Conservation (phyloP, 1,140 invertebrate species). For the Plodia interpunctella region DNA sequence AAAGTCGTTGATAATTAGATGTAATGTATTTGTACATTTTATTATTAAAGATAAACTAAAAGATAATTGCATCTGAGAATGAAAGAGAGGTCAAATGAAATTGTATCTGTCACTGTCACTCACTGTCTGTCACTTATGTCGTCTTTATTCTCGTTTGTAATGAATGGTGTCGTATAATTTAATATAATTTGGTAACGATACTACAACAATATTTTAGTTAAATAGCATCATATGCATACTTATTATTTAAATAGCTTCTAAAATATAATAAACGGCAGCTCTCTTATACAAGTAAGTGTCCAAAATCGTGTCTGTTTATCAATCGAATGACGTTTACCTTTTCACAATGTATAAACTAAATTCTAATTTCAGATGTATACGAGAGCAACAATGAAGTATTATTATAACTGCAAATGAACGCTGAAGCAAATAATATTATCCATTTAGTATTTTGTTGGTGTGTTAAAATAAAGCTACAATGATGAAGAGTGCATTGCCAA, state of each 20-base stretch:
- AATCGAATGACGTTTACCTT: constrained; percentile 28
- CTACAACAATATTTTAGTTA: constrained; percentile 9
- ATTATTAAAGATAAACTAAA: neutral
- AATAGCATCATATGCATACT: neutral
- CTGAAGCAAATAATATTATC: constrained; percentile 32
- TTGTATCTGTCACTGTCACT: constrained; percentile 33
- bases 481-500: constrained; percentile 86
- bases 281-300: constrained; percentile 14
- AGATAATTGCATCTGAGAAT: constrained; percentile 22
- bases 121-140: constrained; percentile 5
- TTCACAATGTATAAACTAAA: constrained; percentile 31
- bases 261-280: constrained; percentile 1
- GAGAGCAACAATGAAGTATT: constrained; percentile 63
- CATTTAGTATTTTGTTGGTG: constrained; percentile 43
- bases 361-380: constrained; percentile 61
- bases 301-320: constrained; percentile 14
- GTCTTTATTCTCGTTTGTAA: constrained; percentile 15
- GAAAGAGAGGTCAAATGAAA: constrained; percentile 32
- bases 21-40: neutral
- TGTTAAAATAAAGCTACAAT: constrained; percentile 55
- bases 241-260: neutral
- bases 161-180: constrained; percentile 18
- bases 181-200: constrained; percentile 10
- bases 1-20: too few relatives aligned
- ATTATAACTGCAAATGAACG: constrained; percentile 56